Evolutionary conservation across 2,888 invertebrate genomes (phyloP), one percentile per base, ranked within the genome.

Genomic region (Hirtodrosophila duncani): DNA sequence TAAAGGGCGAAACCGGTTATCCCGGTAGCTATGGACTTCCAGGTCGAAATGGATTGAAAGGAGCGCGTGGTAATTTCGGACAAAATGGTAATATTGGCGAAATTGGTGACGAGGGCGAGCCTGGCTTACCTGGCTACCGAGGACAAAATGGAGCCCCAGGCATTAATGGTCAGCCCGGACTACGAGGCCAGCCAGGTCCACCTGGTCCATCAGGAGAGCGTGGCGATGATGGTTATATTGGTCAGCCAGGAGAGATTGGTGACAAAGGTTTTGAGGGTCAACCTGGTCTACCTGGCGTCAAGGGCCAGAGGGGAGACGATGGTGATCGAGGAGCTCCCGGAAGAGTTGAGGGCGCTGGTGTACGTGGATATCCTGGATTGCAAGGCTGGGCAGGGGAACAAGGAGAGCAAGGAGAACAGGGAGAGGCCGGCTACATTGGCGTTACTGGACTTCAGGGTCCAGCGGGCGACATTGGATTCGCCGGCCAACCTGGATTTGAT

Each of bases 1-100:
- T 79, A 13, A 90, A 90, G 71, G 94, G 94, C 46, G 86, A 88
- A 41, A 88, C 88, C 39, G 94, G 94, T 63, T 87, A 89, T 9
- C 81, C 87, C 2, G 94, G 93, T 46, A 81, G 59, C 55, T 82
- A 84, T 45, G 91, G 89, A 31, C 84, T 82, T 64, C 68, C 77
- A 10, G 92, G 92, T 9, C 50, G 83, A 5, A 42, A 82, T 18
- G 92, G 92, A 29, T 50, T 82, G 0, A 87, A 86, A 59, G 89
- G 89, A 3, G 82, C 78, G 34, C 77, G 55, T 6, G 87, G 87
- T 2, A 85, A 86, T 0, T 37, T 86, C 53, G 94, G 94, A 29
- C 81, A 86, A 14, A 81, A 71, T n/a, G 93, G 93, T 26, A 86
- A 85, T 13, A 64, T 67, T 11, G 92, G 90, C 3, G 66, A 67